Base-by-base conservation (phyloP, 2,888 invertebrate species). In the Tenthredo livida region DNA sequence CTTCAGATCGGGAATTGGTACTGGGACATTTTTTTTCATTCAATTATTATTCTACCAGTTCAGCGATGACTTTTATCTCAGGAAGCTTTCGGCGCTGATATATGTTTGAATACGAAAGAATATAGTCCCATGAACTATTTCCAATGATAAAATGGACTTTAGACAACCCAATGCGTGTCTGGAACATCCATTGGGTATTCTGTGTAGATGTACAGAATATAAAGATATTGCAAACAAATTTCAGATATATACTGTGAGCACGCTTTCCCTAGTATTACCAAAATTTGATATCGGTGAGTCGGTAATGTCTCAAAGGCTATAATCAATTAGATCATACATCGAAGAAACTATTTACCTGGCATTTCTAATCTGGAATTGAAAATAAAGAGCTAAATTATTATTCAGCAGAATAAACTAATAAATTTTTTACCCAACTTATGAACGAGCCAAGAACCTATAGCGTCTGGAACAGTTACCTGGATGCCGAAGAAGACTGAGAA, bases 131-230 rank as follows among this genome's bases (percentile, higher is more conserved):
- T 47, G 15, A 47, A 47, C 15, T 47, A 10, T 47, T 47, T 47
- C 15, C 12, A 47, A 47, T 47, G 15, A 61, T 85, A 70, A 50
- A 17, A 80, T 82, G 72, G 25, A 54, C 21, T 43, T 47, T 10
- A 17, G 67, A 21, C n/a, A 50, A 17, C 10, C 65, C 77, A 86
- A 87, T 86, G 87, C 86, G 84, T 87, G 82, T 58, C 82, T 86
- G 21, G 89, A 90, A 70, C 86, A 88, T 25, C 88, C 88, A 0
- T 87, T 90, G 33, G 87, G 88, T 21, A 89, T 90, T 75, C 73
- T 89, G 10, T 90, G 90, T 61, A 88, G 87, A 43, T 90, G 90
- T 72, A 33, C 77, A 29, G 88, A 89, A 77, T 89, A 89, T 67
- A 84, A 78, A 80, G 29, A 85, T 25, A 86, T 89, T 29, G 80